These are phyloP conservation scores for Grallaria varia DNA, from an alignment of 2,113 vertebrate species.

Conservation along the genomic window DNA sequence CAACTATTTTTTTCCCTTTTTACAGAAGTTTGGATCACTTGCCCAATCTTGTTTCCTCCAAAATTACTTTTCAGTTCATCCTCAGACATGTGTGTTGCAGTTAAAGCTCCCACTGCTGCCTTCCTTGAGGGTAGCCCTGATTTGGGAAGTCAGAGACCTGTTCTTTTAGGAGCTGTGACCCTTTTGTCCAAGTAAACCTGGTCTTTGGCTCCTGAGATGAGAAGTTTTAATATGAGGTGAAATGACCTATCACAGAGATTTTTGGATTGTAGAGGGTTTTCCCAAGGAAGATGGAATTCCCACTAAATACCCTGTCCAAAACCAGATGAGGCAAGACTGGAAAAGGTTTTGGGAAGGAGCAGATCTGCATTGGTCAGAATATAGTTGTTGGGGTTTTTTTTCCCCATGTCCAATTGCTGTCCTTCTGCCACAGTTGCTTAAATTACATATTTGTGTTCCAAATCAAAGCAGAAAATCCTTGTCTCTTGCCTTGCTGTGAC, in stretches of 20 bases:
- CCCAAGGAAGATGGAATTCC: background rate
- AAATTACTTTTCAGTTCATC: background rate
- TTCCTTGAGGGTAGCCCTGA: background rate
- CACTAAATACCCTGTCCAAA: background rate
- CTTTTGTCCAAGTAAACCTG: background rate
- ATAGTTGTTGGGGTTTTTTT: background rate
- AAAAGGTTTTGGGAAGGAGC: background rate
- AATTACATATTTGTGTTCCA: background rate
- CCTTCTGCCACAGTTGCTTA: background rate
- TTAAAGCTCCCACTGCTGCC: background rate
- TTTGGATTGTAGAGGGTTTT: background rate
- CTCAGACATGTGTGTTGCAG: background rate
- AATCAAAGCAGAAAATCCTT: background rate
- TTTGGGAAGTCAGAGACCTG: background rate
- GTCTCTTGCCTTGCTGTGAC: background rate
- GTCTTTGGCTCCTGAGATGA: background rate
- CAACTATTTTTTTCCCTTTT: background rate
- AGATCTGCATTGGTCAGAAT: background rate
- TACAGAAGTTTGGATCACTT: background rate
- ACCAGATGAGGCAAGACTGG: background rate
- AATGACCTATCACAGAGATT: background rate
- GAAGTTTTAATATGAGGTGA: background rate
- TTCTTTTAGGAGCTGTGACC: background rate
- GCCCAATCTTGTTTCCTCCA: constrained; percentile 24
- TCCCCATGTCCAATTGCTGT: background rate